Evolutionary conservation across 2,797 vertebrate genomes (phyloP), one percentile per base, ranked within the genome.

Genomic region (Pristis pectinata): DNA sequence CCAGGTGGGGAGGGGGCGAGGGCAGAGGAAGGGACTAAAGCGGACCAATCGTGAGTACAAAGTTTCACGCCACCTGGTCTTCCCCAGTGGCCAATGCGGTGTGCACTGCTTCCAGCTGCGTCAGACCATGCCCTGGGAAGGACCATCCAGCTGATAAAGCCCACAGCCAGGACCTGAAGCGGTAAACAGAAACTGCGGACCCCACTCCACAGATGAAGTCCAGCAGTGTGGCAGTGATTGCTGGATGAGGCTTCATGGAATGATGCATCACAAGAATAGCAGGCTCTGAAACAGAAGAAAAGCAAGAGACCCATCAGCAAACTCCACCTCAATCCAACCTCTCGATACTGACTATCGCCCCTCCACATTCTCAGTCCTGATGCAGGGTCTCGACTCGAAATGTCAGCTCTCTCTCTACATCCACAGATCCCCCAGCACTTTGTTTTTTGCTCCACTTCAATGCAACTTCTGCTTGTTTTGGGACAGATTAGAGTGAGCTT

Each of bases 261-360:
- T 99, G 99, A 95, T 99, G 98, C 99, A 99, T 99, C 95, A 99
- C 99, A 95, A 99, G 96, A 95, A 99, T 99, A 95, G 99, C 99
- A 0, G 98, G 99, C 30, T 99, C 99, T 99, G 96, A 79, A 56
- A 94, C 7, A 49, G 34, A 24, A 6, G 24, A 3, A 67, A 59
- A 89, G 30, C 11, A 34, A 9, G 85, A 89, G 7, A 37, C 17
- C 85, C 5, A 2, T 64, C 34, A 61, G n/a, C 34, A 22, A 27
- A 70, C 17, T 15, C 22, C 13, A 6, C 3, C 37, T 24, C 76
- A 41, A 37, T 56, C 49, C 24, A 34, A 56, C n/a, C 49, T 4
- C 30, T 67, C 3, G 64, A 49, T 49, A 49, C 49, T 49, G 49
- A 49, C 49, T 49, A 49, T 49, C 49, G 49, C 49, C 49, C 49